phyloP scores from a whole-genome alignment of 2,888 invertebrate species.

The Meandrusa payeni region DNA sequence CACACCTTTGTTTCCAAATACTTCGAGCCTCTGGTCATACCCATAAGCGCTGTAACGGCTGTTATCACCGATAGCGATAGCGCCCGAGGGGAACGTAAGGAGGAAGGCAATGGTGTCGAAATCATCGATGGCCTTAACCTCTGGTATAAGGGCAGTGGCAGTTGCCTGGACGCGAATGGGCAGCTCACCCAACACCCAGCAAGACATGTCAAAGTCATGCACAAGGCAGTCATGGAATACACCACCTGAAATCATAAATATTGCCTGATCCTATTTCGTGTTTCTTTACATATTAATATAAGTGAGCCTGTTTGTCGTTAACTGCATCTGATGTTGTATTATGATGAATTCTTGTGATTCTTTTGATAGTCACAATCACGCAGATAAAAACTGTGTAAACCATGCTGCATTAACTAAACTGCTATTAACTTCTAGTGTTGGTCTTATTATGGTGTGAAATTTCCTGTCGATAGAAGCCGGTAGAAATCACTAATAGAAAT shows the following conservation, averaged over 20 bases:
- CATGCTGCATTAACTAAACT: too few relatives aligned
- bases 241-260: conserved; percentile 66
- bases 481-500: too few relatives aligned
- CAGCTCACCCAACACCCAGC: conserved; percentile 83
- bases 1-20: conserved; percentile 82
- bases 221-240: conserved; percentile 86
- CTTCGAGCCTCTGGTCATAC: conserved; percentile 86
- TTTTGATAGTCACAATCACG: too few relatives aligned
- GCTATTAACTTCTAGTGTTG: too few relatives aligned
- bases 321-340: too few relatives aligned
- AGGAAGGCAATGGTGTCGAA: conserved; percentile 83
- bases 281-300: too few relatives aligned
- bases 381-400: too few relatives aligned
- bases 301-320: too few relatives aligned
- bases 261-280: too few relatives aligned
- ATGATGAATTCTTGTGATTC: too few relatives aligned
- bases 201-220: conserved; percentile 84
- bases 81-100: conserved; percentile 83
- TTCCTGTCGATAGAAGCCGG: too few relatives aligned
- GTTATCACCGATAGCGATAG: conserved; percentile 82
- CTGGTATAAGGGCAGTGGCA: conserved; percentile 79
- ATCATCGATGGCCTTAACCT: conserved; percentile 81
- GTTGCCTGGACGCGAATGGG: conserved; percentile 79
- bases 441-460: too few relatives aligned
- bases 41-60: conserved; percentile 83